A percentile compares a stretch with the other conserved stretches of the same genome.
These are phyloP conservation scores for Clarias magur DNA, from an alignment of 2,113 vertebrate genomes.

Conservation along the genomic window DNA sequence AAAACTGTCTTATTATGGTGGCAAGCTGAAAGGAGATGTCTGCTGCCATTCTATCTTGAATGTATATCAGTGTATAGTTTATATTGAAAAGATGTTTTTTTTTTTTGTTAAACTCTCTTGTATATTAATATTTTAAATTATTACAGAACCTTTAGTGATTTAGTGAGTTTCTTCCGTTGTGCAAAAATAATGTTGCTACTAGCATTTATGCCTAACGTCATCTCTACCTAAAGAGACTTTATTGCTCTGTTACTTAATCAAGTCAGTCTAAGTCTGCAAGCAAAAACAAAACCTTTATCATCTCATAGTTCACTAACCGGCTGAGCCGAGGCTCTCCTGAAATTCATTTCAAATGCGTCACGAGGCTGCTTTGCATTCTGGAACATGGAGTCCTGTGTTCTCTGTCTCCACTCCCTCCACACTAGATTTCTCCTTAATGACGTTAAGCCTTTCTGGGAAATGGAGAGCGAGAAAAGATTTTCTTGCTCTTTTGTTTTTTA, in stretches of 20 bases:
- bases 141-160: no score
- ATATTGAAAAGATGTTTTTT: no score
- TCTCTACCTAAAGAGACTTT: not conserved
- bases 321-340: not conserved
- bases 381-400: not conserved
- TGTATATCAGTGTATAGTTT: not conserved
- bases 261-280: not conserved
- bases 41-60: not conserved
- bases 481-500: not conserved
- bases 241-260: not conserved
- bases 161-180: no score
- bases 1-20: not conserved
- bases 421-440: not conserved
- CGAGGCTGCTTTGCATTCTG: not conserved
- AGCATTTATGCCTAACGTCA: not conserved
- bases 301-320: not conserved
- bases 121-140: not conserved
- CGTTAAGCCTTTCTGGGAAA: not conserved
- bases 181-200: not conserved
- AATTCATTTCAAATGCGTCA: not conserved
- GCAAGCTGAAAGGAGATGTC: not conserved
- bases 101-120: not conserved
- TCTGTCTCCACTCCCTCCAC: not conserved
- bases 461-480: not conserved
- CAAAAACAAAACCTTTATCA: not conserved